A percentile compares a stretch with the other conserved stretches of the same genome.
These are phyloP conservation scores for Trachops cirrhosus DNA, from an alignment of 2,797 vertebrate species.

Conservation along the genomic window DNA sequence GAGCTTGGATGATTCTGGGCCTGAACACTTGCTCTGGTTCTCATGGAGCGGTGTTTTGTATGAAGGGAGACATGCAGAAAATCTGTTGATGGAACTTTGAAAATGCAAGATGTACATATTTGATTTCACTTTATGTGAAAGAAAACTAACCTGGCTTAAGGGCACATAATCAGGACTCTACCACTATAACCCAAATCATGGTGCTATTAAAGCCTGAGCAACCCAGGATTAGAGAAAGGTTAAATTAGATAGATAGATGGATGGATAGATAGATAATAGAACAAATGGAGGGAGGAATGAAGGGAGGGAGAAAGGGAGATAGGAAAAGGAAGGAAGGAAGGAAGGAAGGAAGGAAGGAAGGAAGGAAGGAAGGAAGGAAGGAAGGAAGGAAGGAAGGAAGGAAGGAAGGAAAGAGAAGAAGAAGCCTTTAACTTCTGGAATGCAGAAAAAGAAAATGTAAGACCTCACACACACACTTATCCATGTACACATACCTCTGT, in stretches of 20 bases:
- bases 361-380: neutral
- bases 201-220: neutral
- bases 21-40: neutral
- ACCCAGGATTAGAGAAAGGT: neutral
- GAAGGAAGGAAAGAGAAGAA: neutral
- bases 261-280: neutral
- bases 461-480: neutral
- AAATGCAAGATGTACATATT: neutral
- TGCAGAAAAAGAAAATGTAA: neutral
- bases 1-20: conserved; percentile 11
- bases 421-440: neutral
- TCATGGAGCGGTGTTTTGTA: conserved; percentile 25
- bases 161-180: neutral
- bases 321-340: neutral
- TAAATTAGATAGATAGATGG: neutral
- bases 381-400: neutral
- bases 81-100: neutral
- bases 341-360: too few species aligned
- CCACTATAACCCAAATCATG: neutral
- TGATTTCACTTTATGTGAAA: neutral
- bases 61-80: neutral
- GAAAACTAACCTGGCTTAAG: neutral
- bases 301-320: neutral
- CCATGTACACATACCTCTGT: neutral
- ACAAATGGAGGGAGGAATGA: neutral